Base-by-base conservation (phyloP, 2,888 invertebrate genomes). In the Melanostoma mellinum region DNA sequence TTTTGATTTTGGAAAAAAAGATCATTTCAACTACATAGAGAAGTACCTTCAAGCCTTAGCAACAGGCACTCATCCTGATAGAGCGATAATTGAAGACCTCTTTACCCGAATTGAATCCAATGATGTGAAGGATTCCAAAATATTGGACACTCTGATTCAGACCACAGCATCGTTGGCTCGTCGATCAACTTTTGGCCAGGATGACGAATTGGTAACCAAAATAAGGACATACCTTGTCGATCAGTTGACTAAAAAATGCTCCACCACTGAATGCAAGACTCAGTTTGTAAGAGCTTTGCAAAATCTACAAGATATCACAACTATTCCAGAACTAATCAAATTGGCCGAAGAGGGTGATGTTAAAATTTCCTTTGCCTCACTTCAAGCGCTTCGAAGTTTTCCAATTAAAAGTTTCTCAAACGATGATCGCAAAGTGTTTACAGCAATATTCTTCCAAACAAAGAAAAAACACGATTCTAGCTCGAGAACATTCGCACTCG, bases 41-140 rank as follows among this genome's bases (percentile, higher is more conserved):
- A 92, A 96, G 75, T 96, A 96, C 89, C 91, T 97, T 1, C 94
- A 96, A 93, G 94, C 95, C 0, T 89, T 95, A 6, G 95, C 96
- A 0, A 92, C 95, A 56, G 93, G 94, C 1, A 93, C 95, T 0
- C 93, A 95, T 87, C 94, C 95, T 1, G 92, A 93, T 48, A 92
- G 92, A 42, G 89, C 89, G 48, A 90, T 94, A n/a, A 88, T 94
- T 8, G 89, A 90, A 73, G 88, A 90, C 72, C 86, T 91, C 0
- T 88, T 87, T 20, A 55, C 72, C 5, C 63, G 86, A 6, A 77
- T 89, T 4, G 72, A 86, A 6, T 33, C 92, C 87, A 92, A 89
- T 35, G 91, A 88, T 81, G 91, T 92, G 33, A 88, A 92, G 52
- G 94, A 93, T 78, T 90, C 92, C 5, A 94, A 94, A 87, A 90